phyloP scores from a whole-genome alignment of 2,888 invertebrate genomes.

The Orthonychiurus folsomi region DNA sequence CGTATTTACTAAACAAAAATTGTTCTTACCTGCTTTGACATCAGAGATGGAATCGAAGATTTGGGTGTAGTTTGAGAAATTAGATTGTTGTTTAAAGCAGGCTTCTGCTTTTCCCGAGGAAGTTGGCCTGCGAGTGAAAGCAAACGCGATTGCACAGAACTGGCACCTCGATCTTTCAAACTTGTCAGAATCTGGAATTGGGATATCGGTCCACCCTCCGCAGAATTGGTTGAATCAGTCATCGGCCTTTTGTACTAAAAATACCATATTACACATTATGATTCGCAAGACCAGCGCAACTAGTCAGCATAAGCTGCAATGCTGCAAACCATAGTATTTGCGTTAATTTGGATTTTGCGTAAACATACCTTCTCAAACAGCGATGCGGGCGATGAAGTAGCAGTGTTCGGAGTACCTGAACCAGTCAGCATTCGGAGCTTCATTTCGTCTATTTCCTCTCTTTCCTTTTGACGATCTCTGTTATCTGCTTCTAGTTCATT shows the following conservation, averaged over 20 bases:
- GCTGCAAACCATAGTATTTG: no score
- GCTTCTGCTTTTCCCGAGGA: not conserved
- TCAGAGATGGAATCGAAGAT: no score
- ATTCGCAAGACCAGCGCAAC: no score
- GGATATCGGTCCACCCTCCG: not conserved
- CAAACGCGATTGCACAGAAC: not conserved
- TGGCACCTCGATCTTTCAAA: not conserved
- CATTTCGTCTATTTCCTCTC: conserved; percentile 76
- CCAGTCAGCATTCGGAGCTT: conserved; percentile 55
- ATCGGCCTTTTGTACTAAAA: conserved; percentile 32
- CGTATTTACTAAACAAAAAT: no score
- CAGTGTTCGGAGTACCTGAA: conserved; percentile 44
- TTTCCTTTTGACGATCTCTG: conserved; percentile 80
- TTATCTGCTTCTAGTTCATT: conserved; percentile 87
- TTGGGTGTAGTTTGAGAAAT: no score
- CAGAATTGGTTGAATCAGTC: not conserved
- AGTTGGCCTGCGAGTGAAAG: not conserved
- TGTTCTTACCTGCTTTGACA: no score
- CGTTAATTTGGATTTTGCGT: not conserved
- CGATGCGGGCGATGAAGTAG: conserved; percentile 47
- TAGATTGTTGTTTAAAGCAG: not conserved
- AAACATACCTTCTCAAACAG: conserved; percentile 42
- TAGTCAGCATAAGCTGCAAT: no score
- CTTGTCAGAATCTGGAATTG: not conserved
- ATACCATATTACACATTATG: not conserved